phyloP scores from a whole-genome alignment of 2,797 vertebrate species.

The Varecia variegata region DNA sequence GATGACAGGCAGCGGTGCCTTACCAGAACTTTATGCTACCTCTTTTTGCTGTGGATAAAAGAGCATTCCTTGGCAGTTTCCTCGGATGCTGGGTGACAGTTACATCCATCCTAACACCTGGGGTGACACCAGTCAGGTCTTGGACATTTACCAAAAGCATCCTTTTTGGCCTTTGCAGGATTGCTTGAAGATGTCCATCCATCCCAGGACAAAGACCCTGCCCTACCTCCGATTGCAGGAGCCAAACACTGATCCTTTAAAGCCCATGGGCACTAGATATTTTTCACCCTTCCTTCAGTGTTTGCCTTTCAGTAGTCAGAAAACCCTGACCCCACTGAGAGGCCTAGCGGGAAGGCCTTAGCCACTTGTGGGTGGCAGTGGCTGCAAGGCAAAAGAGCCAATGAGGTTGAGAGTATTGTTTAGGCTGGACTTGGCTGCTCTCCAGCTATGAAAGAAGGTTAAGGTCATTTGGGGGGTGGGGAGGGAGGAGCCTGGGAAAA shows the following conservation, averaged over 20 bases:
- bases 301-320: slow-evolving; percentile 52
- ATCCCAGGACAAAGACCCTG: neutral
- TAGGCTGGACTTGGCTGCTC: slow-evolving; percentile 72
- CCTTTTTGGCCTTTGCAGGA: neutral
- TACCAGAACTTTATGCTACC: neutral
- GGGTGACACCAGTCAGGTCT: neutral
- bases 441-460: slow-evolving; percentile 71
- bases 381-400: slow-evolving; percentile 63
- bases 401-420: slow-evolving; percentile 71
- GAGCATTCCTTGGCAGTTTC: slow-evolving; percentile 7
- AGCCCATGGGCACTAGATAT: neutral
- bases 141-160: slow-evolving; percentile 9
- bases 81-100: slow-evolving; percentile 6
- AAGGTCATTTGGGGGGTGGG: slow-evolving; percentile 64
- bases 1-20: neutral
- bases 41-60: neutral
- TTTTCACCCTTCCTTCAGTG: neutral
- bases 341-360: slow-evolving; percentile 58
- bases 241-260: slow-evolving; percentile 16
- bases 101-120: neutral
- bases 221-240: neutral
- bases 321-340: slow-evolving; percentile 57
- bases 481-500: slow-evolving; percentile 74
- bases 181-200: neutral
- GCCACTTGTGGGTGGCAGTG: slow-evolving; percentile 65